Conservation (phyloP, 2,797 vertebrate genomes). For the Geotrypetes seraphini region DNA sequence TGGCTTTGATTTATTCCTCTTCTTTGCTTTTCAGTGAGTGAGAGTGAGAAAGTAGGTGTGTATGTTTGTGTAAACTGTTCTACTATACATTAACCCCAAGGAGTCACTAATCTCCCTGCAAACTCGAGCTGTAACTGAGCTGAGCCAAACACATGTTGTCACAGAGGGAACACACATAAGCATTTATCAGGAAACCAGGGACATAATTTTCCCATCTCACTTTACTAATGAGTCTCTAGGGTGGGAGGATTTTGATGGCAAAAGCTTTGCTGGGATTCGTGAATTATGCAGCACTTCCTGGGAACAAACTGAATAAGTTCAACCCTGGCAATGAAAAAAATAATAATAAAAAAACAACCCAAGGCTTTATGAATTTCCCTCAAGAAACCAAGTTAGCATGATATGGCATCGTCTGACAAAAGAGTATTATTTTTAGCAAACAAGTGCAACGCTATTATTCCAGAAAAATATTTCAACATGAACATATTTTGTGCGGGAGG, state of each 20-base stretch:
- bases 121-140: neutral
- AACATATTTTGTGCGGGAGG: no score
- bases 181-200: constrained; percentile 1
- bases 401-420: no score
- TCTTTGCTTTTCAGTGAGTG: no score
- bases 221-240: neutral
- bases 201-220: neutral
- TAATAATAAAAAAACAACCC: neutral
- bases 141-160: neutral
- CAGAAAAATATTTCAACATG: no score
- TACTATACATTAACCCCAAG: constrained; percentile 24
- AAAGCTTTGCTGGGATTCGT: neutral
- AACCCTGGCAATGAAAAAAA: neutral
- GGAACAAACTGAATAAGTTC: neutral
- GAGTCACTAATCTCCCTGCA: constrained; percentile 1
- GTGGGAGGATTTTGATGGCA: neutral
- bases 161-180: neutral
- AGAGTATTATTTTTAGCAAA: no score
- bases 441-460: no score
- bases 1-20: no score
- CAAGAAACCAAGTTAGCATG: no score
- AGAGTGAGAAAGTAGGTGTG: no score
- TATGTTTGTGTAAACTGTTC: no score
- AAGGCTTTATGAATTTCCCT: neutral
- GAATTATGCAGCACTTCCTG: neutral